Percentiles rank a stretch among this genome's conserved stretches.
Conservation (phyloP, 2,888 invertebrate species). For the Plagodis dolabraria region DNA sequence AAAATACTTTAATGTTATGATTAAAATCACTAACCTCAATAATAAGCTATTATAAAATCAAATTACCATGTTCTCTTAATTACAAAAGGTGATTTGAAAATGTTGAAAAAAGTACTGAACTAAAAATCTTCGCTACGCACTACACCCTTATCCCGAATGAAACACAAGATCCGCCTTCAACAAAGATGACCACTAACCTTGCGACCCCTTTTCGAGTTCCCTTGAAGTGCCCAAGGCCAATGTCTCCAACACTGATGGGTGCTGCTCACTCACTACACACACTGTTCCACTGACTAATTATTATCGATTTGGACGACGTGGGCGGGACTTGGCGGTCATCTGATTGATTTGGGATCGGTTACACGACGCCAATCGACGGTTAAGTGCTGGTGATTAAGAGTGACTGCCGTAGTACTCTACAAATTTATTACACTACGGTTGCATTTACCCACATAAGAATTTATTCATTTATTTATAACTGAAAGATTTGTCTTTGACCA, state of each 20-base stretch:
- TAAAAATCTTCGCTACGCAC: too few relatives aligned
- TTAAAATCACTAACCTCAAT: too few relatives aligned
- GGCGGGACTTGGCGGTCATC: conserved; percentile 34
- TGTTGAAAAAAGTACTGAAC: too few relatives aligned
- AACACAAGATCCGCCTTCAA: background rate
- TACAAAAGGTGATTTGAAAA: too few relatives aligned
- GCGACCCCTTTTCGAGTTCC: background rate
- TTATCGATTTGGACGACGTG: conserved; percentile 31
- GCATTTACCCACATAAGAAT: too few relatives aligned
- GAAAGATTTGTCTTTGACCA: too few relatives aligned
- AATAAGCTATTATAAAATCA: too few relatives aligned
- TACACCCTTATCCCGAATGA: too few relatives aligned
- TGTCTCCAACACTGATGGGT: conserved; percentile 16
- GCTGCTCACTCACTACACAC: conserved; percentile 26
- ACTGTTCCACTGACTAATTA: conserved; percentile 35
- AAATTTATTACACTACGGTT: too few relatives aligned
- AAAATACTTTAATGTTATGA: too few relatives aligned
- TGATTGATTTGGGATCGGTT: conserved; percentile 36
- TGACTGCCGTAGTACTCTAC: background rate
- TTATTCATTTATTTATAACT: too few relatives aligned
- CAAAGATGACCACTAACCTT: conserved; percentile 8
- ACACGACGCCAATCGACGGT: conserved; percentile 20
- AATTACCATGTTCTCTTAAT: too few relatives aligned
- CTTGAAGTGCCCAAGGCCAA: conserved; percentile 16
- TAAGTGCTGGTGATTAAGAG: conserved; percentile 23